Conservation (phyloP, 2,888 invertebrate species). For the Endotricha flammealis region DNA sequence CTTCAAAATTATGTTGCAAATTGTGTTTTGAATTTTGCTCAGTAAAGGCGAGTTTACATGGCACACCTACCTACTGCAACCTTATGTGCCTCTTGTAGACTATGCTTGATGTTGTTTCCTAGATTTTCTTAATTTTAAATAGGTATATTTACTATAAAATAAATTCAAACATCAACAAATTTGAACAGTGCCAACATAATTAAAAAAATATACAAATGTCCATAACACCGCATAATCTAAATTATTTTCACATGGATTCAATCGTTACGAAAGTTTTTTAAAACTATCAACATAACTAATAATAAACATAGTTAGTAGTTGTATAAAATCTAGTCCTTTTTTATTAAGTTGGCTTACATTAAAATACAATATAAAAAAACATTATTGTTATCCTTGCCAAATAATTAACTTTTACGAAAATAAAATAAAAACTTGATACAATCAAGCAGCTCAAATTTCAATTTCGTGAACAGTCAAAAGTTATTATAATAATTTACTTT, state of each 20-base stretch:
- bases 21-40: slow-evolving; percentile 21
- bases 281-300: slow-evolving; percentile 6
- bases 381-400: too few species aligned
- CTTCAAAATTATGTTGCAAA: slow-evolving; percentile 16
- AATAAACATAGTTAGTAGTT: slow-evolving; percentile 19
- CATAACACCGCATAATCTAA: neutral
- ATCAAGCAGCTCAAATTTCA: too few species aligned
- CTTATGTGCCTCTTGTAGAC: slow-evolving; percentile 34
- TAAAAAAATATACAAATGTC: neutral
- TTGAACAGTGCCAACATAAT: slow-evolving; percentile 14
- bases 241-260: neutral
- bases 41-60: neutral
- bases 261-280: neutral
- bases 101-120: slow-evolving; percentile 44
- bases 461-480: too few species aligned
- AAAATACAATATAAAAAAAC: too few species aligned
- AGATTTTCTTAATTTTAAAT: slow-evolving; percentile 31
- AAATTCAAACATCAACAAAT: slow-evolving; percentile 12
- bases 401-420: too few species aligned
- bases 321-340: slow-evolving; percentile 30
- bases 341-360: slow-evolving; percentile 9
- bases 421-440: too few species aligned
- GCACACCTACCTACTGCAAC: too few species aligned
- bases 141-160: slow-evolving; percentile 15
- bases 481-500: neutral